Percentiles rank a stretch among this genome's conserved stretches.
These are phyloP conservation scores for Oscheius sp. DNA, from an alignment of 2,888 invertebrate genomes.

Conservation along the genomic window DNA sequence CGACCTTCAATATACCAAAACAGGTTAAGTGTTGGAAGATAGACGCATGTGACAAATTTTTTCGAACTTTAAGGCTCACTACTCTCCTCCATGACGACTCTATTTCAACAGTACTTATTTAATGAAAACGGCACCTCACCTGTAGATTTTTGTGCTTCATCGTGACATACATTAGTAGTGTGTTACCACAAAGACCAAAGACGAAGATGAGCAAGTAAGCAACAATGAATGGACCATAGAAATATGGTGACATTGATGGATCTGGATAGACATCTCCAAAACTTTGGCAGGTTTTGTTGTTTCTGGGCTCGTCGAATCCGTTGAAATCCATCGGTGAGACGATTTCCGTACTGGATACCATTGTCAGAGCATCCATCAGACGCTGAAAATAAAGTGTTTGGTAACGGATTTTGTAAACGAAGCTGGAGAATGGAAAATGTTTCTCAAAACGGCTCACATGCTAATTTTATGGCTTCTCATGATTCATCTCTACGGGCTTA, in stretches of 20 bases:
- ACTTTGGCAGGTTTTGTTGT: conserved; percentile 11
- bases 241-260: conserved; percentile 55
- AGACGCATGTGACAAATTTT: too few relatives aligned
- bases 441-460: too few relatives aligned
- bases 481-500: too few relatives aligned
- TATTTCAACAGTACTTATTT: too few relatives aligned
- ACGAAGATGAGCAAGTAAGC: conserved; percentile 66
- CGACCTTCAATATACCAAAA: too few relatives aligned
- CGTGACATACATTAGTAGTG: conserved; percentile 65
- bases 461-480: too few relatives aligned
- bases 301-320: not conserved
- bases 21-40: too few relatives aligned
- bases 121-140: conserved; percentile 40
- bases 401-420: too few relatives aligned
- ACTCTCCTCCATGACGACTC: too few relatives aligned
- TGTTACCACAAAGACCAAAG: conserved; percentile 70
- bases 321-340: too few relatives aligned
- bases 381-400: not conserved
- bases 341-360: not conserved
- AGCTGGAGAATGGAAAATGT: too few relatives aligned
- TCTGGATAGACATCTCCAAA: conserved; percentile 53
- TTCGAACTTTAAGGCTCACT: too few relatives aligned
- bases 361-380: not conserved
- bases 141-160: conserved; percentile 59
- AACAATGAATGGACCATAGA: conserved; percentile 58